Percentiles rank a stretch among this genome's conserved stretches.
phyloP scores from a whole-genome alignment of 2,797 vertebrate genomes.

The Pterois miles region DNA sequence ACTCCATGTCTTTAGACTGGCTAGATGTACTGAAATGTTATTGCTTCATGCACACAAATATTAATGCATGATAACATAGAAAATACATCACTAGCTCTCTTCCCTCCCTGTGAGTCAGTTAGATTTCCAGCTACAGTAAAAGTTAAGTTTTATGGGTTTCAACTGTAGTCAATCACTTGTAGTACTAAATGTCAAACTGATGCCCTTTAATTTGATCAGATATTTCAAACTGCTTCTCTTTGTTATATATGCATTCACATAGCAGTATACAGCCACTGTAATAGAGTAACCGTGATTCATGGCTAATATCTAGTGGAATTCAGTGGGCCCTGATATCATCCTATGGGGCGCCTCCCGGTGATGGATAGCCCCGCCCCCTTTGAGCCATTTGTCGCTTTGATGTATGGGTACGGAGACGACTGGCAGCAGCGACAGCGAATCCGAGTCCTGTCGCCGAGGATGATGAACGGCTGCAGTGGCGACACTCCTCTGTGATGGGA shows the following conservation, averaged over 20 bases:
- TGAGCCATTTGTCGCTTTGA: slow-evolving; percentile 68
- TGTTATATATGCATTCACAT: background rate
- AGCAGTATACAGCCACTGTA: background rate
- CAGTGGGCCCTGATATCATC: slow-evolving; percentile 34
- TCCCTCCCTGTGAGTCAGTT: background rate
- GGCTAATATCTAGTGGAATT: slow-evolving; percentile 29
- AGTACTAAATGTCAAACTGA: background rate
- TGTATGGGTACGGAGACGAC: slow-evolving; percentile 51
- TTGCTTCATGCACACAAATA: background rate
- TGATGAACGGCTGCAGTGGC: slow-evolving; percentile 57
- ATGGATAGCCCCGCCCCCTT: slow-evolving; percentile 59
- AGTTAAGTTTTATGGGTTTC: background rate
- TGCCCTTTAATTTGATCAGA: background rate
- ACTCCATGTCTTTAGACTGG: background rate
- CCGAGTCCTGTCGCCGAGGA: slow-evolving; percentile 44
- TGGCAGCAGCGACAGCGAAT: slow-evolving; percentile 46
- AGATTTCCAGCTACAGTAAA: background rate
- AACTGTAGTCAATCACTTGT: background rate
- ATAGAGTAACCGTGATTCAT: slow-evolving; percentile 50
- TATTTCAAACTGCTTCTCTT: background rate
- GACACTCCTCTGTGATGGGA: slow-evolving; percentile 6
- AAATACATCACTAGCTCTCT: background rate
- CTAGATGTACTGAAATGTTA: background rate
- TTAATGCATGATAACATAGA: background rate
- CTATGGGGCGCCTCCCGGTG: slow-evolving; percentile 28